phyloP scores from a whole-genome alignment of 1,140 invertebrate species.

The Drosophila mayri region DNA sequence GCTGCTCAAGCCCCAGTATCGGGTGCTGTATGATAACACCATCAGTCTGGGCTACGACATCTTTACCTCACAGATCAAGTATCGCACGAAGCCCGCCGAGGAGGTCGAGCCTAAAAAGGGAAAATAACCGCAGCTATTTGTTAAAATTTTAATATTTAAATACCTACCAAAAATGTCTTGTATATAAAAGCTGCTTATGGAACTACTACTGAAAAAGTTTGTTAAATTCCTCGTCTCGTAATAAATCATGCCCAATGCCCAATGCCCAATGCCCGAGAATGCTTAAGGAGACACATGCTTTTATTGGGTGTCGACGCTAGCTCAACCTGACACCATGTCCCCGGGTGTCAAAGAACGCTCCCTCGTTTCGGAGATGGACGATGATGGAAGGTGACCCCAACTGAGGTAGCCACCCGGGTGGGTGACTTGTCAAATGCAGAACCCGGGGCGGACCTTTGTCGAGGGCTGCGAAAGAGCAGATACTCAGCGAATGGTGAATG shows the following conservation, averaged over 20 bases:
- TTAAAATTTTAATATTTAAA: neutral
- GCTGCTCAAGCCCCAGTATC: constrained; percentile 91
- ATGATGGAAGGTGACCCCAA: constrained; percentile 35
- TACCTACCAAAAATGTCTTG: neutral
- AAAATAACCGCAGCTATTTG: neutral
- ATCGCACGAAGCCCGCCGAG: constrained; percentile 34
- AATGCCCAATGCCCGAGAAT: constrained; percentile 1
- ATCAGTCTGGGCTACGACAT: constrained; percentile 95
- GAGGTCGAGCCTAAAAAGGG: neutral
- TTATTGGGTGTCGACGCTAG: constrained; percentile 16
- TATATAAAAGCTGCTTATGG: neutral
- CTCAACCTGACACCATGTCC: constrained; percentile 26
- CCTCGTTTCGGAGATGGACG: neutral
- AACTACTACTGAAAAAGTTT: neutral
- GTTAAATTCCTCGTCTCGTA: neutral
- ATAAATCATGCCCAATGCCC: constrained; percentile 24
- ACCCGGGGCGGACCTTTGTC: neutral
- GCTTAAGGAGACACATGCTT: constrained; percentile 6
- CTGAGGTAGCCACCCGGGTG: neutral
- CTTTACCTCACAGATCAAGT: constrained; percentile 94
- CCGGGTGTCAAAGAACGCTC: constrained; percentile 4
- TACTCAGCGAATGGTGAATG: constrained; percentile 55
- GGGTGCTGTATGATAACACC: constrained; percentile 95
- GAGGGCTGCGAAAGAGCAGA: constrained; percentile 69
- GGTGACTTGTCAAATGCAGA: constrained; percentile 33